Evolutionary conservation across 1,140 invertebrate genomes (phyloP), one percentile per base, ranked within the genome.

Genomic region (Trinorchestia longiramus): DNA sequence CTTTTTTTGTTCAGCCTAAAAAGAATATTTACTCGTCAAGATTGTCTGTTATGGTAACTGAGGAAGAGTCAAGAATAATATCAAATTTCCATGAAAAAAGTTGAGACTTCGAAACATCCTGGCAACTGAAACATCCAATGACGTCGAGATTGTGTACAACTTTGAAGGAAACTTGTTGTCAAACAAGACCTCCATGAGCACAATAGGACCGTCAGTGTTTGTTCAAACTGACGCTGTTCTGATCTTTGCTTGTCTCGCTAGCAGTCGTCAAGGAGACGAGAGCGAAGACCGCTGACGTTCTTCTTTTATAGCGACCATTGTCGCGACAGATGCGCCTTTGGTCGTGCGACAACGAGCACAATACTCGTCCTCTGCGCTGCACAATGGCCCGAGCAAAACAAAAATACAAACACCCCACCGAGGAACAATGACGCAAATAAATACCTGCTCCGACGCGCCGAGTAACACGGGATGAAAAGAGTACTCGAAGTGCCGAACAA

Each of bases 251-350:
- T 77, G 62, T 77, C 62, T 11, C 62, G 62, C 62, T 36, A 28
- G 62, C 62, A 77, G 15, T 77, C 62, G 62, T 77, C 62, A 77
- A 36, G 62, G 62, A 77, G 62, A 77, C 62, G 62, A 77, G 62
- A 77, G 62, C 28, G 62, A 77, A 36, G 62, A 36, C 62, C 88
- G 43, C 88, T 90, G 88, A 90, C n/a, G 88, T 90, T 42, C 88
- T 90, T 41, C 88, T 90, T 90, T 90, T 90, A 41, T 90, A 15
- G 43, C 15, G 41, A 41, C 88, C 88, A 90, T 90, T 43, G 41
- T 90, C 43, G 88, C 88, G 43, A 90, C 88, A 90, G 88, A 90
- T 90, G 88, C 36, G 88, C 88, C 43, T 90, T 90, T 43, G 88
- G 88, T 90, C 36, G 36, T 17, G 23, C 88, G 88, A 90, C 88